Evolutionary conservation across 2,113 vertebrate species (phyloP).

Genomic region (Sciurus niger): DNA sequence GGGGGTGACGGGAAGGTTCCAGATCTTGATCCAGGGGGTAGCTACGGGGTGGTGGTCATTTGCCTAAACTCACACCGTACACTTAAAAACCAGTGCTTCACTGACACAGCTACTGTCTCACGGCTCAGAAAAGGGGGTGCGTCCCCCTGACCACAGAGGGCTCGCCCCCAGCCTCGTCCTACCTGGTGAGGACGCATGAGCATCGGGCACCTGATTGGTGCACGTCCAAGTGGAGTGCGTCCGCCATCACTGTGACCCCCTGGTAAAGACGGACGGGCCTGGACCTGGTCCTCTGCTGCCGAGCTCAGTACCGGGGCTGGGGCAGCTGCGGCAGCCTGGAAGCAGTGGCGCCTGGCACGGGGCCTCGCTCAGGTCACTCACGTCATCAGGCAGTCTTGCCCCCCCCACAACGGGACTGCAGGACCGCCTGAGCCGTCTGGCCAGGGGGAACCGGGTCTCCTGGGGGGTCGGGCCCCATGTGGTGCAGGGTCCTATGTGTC

Average conservation of each 20-base stretch:
- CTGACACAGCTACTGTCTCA: no score
- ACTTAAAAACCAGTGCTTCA: background rate
- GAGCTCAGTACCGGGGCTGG: no score
- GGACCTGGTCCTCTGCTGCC: no score
- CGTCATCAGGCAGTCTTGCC: background rate
- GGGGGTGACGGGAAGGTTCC: background rate
- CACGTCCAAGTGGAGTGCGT: no score
- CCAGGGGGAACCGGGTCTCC: slow-evolving; percentile 66
- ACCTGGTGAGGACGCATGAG: no score
- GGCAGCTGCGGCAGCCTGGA: background rate
- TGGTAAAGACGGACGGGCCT: no score
- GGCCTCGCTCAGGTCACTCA: background rate
- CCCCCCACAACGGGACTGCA: background rate
- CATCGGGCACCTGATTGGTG: no score
- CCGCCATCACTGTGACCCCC: no score
- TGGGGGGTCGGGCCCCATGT: slow-evolving; percentile 51
- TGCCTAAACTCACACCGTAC: background rate
- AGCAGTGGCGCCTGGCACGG: rapidly evolving
- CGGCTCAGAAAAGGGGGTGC: no score
- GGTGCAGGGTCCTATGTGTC: slow-evolving; percentile 30
- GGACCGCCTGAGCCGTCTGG: background rate
- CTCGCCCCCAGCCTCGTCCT: no score
- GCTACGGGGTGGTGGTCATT: no score
- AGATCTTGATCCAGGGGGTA: background rate
- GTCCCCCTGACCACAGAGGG: no score